Evolutionary conservation across 2,888 invertebrate species (phyloP).

Genomic region (Sarcophaga subvicina): DNA sequence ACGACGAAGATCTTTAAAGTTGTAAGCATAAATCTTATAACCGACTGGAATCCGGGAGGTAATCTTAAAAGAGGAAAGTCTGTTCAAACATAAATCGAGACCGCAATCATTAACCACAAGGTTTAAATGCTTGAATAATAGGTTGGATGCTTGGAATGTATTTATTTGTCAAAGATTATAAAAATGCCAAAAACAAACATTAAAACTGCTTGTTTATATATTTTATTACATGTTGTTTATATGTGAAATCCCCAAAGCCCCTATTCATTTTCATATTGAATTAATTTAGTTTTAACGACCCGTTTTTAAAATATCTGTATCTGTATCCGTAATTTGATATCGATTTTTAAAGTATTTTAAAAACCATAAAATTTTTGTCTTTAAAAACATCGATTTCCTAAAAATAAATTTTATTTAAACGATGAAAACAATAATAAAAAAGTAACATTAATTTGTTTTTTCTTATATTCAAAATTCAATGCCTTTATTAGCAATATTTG

Average conservation of each 20-base stretch:
- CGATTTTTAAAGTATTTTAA: background rate
- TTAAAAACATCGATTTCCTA: conserved; percentile 3
- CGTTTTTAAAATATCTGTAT: background rate
- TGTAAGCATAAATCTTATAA: too few species aligned
- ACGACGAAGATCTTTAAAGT: too few species aligned
- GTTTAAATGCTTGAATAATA: too few species aligned
- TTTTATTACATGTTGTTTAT: background rate
- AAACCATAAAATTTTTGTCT: conserved; percentile 9
- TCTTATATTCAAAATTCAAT: too few species aligned
- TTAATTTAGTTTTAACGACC: conserved; percentile 21
- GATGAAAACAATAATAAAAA: background rate
- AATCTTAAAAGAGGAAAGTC: too few species aligned
- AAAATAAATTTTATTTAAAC: background rate
- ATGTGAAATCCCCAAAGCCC: background rate
- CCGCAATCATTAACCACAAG: too few species aligned
- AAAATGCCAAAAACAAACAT: background rate
- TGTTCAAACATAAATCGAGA: too few species aligned
- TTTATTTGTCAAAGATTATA: too few species aligned
- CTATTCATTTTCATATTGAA: background rate
- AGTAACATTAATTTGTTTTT: background rate
- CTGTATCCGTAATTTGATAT: background rate
- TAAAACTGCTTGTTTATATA: background rate
- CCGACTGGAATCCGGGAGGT: too few species aligned
- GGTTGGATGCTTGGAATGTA: too few species aligned
- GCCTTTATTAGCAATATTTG: too few species aligned